Percentiles rank a stretch among this genome's conserved stretches.
phyloP scores from a whole-genome alignment of 2,113 vertebrate genomes.

The Saguinus midas region DNA sequence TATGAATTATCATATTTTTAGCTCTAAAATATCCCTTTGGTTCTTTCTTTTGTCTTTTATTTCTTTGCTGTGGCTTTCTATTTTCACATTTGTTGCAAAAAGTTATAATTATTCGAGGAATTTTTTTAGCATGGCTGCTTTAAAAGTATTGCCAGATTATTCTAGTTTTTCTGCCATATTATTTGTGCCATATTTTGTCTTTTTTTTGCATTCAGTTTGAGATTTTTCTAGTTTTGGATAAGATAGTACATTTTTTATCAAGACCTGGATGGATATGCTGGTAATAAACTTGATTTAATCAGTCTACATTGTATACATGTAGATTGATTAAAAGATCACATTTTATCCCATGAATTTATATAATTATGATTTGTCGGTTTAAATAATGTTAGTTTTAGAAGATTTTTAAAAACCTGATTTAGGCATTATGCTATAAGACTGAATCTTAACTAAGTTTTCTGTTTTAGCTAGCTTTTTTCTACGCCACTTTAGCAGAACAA shows the following conservation, averaged over 20 bases:
- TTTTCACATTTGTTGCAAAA: too few species aligned
- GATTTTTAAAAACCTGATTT: neutral
- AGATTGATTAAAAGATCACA: neutral
- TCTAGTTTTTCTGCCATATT: neutral
- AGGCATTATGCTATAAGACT: neutral
- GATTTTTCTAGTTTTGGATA: neutral
- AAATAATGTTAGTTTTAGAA: neutral
- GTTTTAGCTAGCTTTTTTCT: neutral
- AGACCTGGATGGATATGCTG: neutral
- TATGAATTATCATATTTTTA: too few species aligned
- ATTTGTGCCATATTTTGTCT: neutral
- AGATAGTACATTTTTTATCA: neutral
- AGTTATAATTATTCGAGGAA: neutral
- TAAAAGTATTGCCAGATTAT: neutral
- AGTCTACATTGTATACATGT: neutral
- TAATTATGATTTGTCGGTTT: neutral
- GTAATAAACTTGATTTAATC: neutral
- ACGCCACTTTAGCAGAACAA: neutral
- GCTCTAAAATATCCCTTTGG: too few species aligned
- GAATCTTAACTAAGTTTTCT: neutral
- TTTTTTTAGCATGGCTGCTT: neutral
- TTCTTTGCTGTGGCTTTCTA: too few species aligned
- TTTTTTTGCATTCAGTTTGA: neutral
- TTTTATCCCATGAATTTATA: neutral
- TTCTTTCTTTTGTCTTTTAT: too few species aligned